Percentiles rank a stretch among this genome's conserved stretches.
These are phyloP conservation scores for Stegostoma tigrinum DNA, from an alignment of 2,113 vertebrate species.

Conservation along the genomic window DNA sequence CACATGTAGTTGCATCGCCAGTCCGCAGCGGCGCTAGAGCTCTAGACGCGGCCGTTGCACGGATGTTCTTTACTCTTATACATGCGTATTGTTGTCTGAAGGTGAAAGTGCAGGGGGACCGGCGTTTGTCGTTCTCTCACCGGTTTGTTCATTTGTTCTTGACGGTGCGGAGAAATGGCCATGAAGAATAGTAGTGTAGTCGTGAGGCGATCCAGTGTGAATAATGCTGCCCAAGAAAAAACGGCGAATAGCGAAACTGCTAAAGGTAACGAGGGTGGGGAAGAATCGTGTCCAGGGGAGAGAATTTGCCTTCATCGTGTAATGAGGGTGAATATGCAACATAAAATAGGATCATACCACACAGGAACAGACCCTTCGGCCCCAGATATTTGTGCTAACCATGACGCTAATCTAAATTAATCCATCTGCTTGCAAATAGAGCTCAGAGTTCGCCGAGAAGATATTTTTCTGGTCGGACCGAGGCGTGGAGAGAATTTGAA, in stretches of 20 bases:
- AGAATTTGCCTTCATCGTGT: neutral
- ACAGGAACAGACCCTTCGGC: no score
- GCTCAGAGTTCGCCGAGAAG: neutral
- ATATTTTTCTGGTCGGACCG: neutral
- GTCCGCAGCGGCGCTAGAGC: neutral
- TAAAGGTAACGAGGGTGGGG: neutral
- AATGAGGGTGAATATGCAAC: no score
- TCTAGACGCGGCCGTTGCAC: neutral
- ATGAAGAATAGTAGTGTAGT: neutral
- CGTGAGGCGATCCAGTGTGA: neutral
- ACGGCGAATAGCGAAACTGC: neutral
- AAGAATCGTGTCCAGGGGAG: neutral
- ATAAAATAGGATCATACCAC: no score
- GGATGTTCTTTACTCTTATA: neutral
- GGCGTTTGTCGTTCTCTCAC: no score
- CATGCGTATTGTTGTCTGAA: neutral
- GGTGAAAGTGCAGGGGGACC: neutral
- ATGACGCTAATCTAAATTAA: no score
- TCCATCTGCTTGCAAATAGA: no score
- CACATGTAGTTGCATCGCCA: neutral
- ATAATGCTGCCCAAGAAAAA: neutral
- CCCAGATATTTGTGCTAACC: no score
- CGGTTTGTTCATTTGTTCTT: neutral
- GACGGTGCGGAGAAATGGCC: neutral
- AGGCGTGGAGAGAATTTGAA: neutral